Percentiles rank a stretch among this genome's conserved stretches.
Conservation (phyloP, 2,113 vertebrate species). For the Mormyrus iriodes region DNA sequence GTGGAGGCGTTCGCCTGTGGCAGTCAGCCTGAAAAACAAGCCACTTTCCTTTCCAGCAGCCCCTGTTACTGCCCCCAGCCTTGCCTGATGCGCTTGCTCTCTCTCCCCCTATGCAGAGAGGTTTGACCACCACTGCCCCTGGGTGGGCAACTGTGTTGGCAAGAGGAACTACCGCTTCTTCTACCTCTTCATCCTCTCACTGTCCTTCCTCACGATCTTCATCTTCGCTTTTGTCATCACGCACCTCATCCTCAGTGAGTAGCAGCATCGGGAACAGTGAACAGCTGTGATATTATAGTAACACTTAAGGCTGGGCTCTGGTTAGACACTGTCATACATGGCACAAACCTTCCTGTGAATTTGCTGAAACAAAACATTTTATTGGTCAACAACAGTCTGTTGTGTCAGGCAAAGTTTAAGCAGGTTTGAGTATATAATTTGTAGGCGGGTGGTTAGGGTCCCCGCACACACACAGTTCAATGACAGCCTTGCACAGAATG, state of each 20-base stretch:
- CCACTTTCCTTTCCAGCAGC: background rate
- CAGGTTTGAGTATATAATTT: background rate
- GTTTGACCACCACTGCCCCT: constrained; percentile 87
- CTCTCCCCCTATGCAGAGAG: constrained; percentile 72
- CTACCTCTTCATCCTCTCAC: constrained; percentile 93
- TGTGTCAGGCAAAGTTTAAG: background rate
- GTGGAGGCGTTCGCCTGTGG: too few relatives aligned
- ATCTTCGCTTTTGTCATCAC: constrained; percentile 89
- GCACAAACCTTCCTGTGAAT: background rate
- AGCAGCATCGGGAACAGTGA: constrained; percentile 25
- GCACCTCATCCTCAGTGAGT: constrained; percentile 89
- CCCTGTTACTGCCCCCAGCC: background rate
- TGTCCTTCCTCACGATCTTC: constrained; percentile 90
- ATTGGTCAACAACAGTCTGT: background rate
- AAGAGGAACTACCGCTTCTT: constrained; percentile 93
- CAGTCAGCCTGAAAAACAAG: too few relatives aligned
- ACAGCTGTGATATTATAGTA: background rate
- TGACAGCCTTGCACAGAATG: background rate
- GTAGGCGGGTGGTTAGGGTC: background rate
- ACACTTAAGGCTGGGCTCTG: background rate
- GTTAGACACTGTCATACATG: background rate
- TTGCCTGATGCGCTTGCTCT: background rate
- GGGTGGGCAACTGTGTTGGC: constrained; percentile 90
- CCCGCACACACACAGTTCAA: background rate
- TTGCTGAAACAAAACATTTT: background rate